A percentile compares a stretch with the other conserved stretches of the same genome.
These are phyloP conservation scores for Alectura lathami DNA, from an alignment of 2,113 vertebrate genomes.

Conservation along the genomic window DNA sequence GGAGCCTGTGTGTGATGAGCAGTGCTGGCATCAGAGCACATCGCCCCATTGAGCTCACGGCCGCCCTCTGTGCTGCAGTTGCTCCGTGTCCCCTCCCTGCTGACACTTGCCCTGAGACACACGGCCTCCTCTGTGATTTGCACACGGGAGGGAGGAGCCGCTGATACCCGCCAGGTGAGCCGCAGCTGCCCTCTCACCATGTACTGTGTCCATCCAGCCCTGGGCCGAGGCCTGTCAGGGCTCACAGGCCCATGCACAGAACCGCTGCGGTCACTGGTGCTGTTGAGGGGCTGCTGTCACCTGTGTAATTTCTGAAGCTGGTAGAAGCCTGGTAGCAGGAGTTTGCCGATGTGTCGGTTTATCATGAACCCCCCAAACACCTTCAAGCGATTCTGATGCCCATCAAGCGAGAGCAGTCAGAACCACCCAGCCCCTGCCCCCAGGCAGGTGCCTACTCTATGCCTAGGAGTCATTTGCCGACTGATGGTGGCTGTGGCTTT, in stretches of 20 bases:
- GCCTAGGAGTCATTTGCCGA: neutral
- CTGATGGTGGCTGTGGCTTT: neutral
- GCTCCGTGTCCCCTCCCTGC: neutral
- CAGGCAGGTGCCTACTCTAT: rapidly evolving
- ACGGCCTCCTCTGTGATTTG: neutral
- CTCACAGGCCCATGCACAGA: neutral
- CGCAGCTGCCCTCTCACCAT: neutral
- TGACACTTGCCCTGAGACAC: neutral
- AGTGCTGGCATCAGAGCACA: rapidly evolving
- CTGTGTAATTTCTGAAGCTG: neutral
- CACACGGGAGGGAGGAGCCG: neutral
- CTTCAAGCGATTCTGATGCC: no score
- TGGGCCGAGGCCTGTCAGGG: rapidly evolving
- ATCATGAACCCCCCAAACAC: rapidly evolving
- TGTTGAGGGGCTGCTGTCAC: no score
- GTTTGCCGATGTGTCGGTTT: neutral
- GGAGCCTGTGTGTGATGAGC: neutral
- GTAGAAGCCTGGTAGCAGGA: neutral
- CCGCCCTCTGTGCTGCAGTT: no score
- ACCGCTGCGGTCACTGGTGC: neutral
- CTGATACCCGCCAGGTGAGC: neutral
- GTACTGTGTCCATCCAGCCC: neutral
- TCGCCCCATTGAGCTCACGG: no score
- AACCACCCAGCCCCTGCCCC: neutral
- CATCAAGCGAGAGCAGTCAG: no score